These are phyloP conservation scores for Malacoraja senta DNA, from an alignment of 2,797 vertebrate species.

Conservation along the genomic window DNA sequence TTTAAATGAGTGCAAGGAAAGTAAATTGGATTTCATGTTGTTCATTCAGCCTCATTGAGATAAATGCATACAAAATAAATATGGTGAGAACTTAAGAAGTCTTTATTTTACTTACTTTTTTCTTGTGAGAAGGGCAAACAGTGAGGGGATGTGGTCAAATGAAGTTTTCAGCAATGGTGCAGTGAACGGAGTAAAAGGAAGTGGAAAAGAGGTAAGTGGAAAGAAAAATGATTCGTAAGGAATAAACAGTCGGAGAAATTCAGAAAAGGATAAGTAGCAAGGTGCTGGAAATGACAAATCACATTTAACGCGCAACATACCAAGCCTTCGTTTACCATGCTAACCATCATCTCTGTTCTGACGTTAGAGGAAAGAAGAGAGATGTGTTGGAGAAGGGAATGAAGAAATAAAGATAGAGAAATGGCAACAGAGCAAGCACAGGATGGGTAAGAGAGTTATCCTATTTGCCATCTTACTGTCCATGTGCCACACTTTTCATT, in stretches of 20 bases:
- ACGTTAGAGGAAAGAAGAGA: not conserved
- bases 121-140: not conserved
- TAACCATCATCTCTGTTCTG: not conserved
- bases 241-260: not conserved
- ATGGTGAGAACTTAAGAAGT: not conserved
- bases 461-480: not conserved
- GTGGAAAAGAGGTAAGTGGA: not conserved
- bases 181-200: not conserved
- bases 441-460: not conserved
- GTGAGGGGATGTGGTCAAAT: not conserved
- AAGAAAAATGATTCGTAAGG: not conserved
- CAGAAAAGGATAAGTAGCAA: not conserved
- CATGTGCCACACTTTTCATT: not conserved
- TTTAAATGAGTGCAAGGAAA: not conserved
- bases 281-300: not conserved
- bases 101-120: not conserved
- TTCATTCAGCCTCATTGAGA: not conserved
- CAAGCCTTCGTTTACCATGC: not conserved
- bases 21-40: not conserved
- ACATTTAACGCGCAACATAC: not conserved
- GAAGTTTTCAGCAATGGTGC: not conserved
- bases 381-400: not conserved
- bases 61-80: not conserved
- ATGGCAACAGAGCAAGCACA: not conserved
- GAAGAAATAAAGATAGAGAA: not conserved